Base-by-base conservation (phyloP, 2,888 invertebrate species). In the Lithophane socia region DNA sequence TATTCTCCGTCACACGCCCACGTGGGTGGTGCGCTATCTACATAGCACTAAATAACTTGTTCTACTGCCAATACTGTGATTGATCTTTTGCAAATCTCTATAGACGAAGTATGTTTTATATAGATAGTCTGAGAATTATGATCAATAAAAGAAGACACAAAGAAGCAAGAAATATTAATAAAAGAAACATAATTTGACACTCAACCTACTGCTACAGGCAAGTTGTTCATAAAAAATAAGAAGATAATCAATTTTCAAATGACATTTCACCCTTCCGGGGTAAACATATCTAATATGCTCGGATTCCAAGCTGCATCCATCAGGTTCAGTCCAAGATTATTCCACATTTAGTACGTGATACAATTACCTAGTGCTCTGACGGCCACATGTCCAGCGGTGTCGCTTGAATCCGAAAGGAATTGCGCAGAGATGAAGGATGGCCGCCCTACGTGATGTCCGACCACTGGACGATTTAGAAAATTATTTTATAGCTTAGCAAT, bases 401-500 rank as follows among this genome's bases (percentile, higher is more conserved):
- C 88, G 87, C 87, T 84, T 85, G 80, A 83, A 82, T 85, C 72
- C 85, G 65, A 77, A 87, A 89, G 89, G 90, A 91, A 92, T 91
- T 90, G 88, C 89, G 85, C 75, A 73, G 86, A 90, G 91, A 91
- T 90, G 90, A 88, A 89, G 84, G 75, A 87, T 90, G 88, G 89
- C 90, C 91, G 89, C 88, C 90, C 88, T 92, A 94, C 94, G 94
- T 94, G 94, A 90, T 88, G 86, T 82, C 82, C 80, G 84, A 85
- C 80, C 87, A 87, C 80, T 78, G 84, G 79, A 88, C 91, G 90
- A 91, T 93, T 90, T 91, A 87, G 91, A 89, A 92, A 88, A 92
- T 92, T 87, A 89, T 91, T 89, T 87, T 89, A 88, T 87, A 78
- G 85, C 84, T 77, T 72, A 49, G 85, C 75, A 87, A 89, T 87